Evolutionary conservation across 2,888 invertebrate genomes (phyloP).

Genomic region (Liposcelis brunnea): DNA sequence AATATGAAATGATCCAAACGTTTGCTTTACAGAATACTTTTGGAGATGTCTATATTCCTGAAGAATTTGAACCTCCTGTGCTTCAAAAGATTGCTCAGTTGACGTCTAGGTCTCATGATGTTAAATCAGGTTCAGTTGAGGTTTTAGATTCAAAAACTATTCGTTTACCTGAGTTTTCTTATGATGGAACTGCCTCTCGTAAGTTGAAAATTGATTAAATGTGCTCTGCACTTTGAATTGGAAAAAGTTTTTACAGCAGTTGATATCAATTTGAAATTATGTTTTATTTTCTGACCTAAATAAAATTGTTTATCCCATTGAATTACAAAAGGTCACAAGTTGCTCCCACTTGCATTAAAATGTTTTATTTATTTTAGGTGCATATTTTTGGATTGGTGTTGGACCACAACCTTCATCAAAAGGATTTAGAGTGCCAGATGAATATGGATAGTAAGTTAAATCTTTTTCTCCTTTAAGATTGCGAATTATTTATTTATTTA

Average conservation of each 20-base stretch:
- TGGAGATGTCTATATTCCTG: slow-evolving; percentile 77
- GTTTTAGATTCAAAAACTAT: slow-evolving; percentile 69
- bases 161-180: slow-evolving; percentile 52
- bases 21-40: slow-evolving; percentile 57
- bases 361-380: slow-evolving; percentile 33
- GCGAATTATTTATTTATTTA: too few relatives aligned
- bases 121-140: slow-evolving; percentile 51
- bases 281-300: slow-evolving; percentile 2
- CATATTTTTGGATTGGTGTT: slow-evolving; percentile 77
- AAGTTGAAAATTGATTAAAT: slow-evolving; percentile 2
- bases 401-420: slow-evolving; percentile 73
- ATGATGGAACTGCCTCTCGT: slow-evolving; percentile 44
- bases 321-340: too few relatives aligned
- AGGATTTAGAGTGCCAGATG: slow-evolving; percentile 71
- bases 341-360: too few relatives aligned
- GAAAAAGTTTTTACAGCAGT: too few relatives aligned
- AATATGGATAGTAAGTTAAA: slow-evolving; percentile 72
- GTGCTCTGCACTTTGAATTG: background rate
- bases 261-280: too few relatives aligned
- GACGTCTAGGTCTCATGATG: slow-evolving; percentile 42
- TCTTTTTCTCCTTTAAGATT: too few relatives aligned
- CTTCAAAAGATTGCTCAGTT: slow-evolving; percentile 43
- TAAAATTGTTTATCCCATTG: too few relatives aligned
- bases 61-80: slow-evolving; percentile 74
- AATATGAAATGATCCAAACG: background rate